These are phyloP conservation scores for Morone chrysops DNA, from an alignment of 2,113 vertebrate genomes.

Conservation along the genomic window DNA sequence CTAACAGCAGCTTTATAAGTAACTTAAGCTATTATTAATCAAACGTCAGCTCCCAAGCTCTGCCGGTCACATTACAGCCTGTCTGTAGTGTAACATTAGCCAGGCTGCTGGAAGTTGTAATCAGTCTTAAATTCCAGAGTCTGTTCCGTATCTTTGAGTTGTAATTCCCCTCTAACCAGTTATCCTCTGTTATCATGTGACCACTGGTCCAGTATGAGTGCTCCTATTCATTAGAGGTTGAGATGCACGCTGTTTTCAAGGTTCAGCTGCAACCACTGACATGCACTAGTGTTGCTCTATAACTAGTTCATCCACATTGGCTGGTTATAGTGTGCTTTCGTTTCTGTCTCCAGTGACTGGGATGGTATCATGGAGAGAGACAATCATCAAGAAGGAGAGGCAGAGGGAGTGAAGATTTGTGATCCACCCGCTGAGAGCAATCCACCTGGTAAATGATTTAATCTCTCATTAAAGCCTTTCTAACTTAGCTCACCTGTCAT, in stretches of 20 bases:
- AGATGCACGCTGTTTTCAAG: slow-evolving; percentile 14
- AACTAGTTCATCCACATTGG: not conserved
- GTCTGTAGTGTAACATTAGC: slow-evolving; percentile 33
- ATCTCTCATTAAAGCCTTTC: not conserved
- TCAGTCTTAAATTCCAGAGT: slow-evolving; percentile 42
- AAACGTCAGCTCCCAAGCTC: not conserved
- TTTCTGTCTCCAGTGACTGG: slow-evolving; percentile 62
- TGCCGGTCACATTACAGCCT: not conserved
- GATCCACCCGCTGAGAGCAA: slow-evolving; percentile 47
- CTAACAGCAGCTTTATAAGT: not conserved
- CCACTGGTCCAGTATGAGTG: slow-evolving; percentile 46
- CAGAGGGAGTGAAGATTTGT: slow-evolving; percentile 64
- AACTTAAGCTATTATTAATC: not conserved
- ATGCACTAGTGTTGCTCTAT: no score
- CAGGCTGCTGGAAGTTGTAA: slow-evolving; percentile 22
- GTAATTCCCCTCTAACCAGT: slow-evolving; percentile 30
- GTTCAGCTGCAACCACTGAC: not conserved
- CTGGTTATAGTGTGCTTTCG: not conserved
- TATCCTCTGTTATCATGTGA: slow-evolving; percentile 71
- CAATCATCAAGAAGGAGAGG: slow-evolving; percentile 70
- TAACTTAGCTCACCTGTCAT: not conserved
- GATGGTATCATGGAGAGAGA: slow-evolving; percentile 82
- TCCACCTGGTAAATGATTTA: slow-evolving; percentile 59
- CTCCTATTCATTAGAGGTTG: slow-evolving; percentile 63
- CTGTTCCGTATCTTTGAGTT: slow-evolving; percentile 42